Base-by-base conservation (phyloP, 2,888 invertebrate species). In the Dolomedes plantarius region DNA sequence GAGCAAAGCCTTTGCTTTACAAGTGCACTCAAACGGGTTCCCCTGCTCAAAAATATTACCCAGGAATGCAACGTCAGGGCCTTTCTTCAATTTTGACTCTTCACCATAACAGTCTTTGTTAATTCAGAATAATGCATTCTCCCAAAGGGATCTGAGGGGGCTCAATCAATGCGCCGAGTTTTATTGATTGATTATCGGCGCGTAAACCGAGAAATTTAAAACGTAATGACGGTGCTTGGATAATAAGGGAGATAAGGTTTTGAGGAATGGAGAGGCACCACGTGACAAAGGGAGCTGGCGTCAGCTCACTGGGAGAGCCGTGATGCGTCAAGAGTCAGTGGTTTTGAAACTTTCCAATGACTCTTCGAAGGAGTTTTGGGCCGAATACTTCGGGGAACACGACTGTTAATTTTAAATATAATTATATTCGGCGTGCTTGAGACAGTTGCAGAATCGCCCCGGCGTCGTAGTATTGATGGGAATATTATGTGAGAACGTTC, bases 101-200 rank as follows among this genome's bases (percentile, higher is more conserved):
- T 16, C 5, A 56, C 56, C 23, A 1, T 23, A n/a, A 56, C 56
- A 19, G 23, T 56, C 56, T 56, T 56, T 23, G 56, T 56, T 56
- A 56, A 56, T 56, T 23, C 11, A 23, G 56, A 56, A 56, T 56
- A 56, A 56, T 56, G 56, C 56, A 56, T 56, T 56, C 23, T 56
- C 39, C 39, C 80, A 56, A 39, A n/a, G 31, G 80, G 27, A 72
- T 41, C n/a, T 36, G 13, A 11, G n/a, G 11, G 46, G 67, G 62
- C 50, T 31, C 74, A 82, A 82, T 82, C 82, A 82, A 75, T 75
- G 69, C 13, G 19, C 32, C 32, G 46, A 69, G 46, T 67, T 50
- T 67, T 75, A 82, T 82, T 82, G 82, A 82, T 82, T 82, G 75
- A 82, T 82, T 82, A 82, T 82, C 31, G 75, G 69, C 65, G 75